Evolutionary conservation across 2,113 vertebrate species (phyloP).

Genomic region (Symphodus melops): DNA sequence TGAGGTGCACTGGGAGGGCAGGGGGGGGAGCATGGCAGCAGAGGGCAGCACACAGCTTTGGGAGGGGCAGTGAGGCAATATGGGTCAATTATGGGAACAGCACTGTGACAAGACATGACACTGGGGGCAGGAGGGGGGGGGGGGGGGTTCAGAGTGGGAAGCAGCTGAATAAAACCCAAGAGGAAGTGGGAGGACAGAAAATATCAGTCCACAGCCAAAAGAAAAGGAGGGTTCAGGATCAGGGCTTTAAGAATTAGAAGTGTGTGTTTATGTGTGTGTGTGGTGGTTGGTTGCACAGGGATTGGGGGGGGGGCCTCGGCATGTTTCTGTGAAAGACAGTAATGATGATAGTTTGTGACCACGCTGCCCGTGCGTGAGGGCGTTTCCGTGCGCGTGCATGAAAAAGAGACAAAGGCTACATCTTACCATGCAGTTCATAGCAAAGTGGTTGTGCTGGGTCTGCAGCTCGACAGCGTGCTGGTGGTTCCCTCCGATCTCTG

Average conservation of each 20-base stretch:
- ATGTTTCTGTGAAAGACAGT: conserved; percentile 51
- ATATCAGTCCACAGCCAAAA: conserved; percentile 16
- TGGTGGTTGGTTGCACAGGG: not conserved
- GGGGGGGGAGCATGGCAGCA: conserved; percentile 41
- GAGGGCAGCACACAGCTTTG: conserved; percentile 55
- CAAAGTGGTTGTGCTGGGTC: conserved; percentile 98
- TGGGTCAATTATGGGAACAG: conserved; percentile 63
- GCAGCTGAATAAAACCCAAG: conserved; percentile 46
- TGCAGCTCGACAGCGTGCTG: conserved; percentile 96
- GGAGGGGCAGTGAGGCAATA: conserved; percentile 49
- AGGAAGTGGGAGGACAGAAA: conserved; percentile 22
- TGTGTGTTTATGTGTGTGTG: conserved; percentile 7
- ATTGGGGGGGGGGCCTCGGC: conserved; percentile 15
- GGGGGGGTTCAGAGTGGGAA: conserved; percentile 33
- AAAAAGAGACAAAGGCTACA: not conserved
- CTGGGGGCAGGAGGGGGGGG: conserved; percentile 16
- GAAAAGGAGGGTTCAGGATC: conserved; percentile 7
- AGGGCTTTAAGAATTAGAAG: conserved; percentile 7
- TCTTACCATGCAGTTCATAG: conserved; percentile 99
- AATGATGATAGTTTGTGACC: conserved; percentile 44
- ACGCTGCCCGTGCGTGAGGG: not conserved
- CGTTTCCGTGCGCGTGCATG: conserved; percentile 1
- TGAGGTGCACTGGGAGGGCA: conserved; percentile 2
- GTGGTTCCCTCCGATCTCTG: conserved; percentile 95
- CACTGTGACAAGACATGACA: conserved; percentile 49